A percentile compares a stretch with the other conserved stretches of the same genome.
Conservation (phyloP, 1,140 invertebrate genomes). For the Zaprionus nigranus region DNA sequence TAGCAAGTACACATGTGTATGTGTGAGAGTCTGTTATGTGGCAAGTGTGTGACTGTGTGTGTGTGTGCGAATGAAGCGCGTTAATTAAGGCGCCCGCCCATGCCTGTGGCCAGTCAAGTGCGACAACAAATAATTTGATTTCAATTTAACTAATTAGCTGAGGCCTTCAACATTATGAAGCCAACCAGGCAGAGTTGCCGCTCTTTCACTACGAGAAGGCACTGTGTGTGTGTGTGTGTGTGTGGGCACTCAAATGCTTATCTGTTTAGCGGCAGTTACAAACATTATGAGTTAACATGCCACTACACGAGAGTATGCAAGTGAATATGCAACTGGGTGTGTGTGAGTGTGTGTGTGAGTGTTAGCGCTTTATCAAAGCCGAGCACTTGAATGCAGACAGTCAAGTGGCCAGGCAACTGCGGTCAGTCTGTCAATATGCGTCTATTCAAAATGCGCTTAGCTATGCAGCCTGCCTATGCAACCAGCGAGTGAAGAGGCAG, state of each 20-base stretch:
- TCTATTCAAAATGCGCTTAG: conserved; percentile 69
- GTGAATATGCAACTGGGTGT: background rate
- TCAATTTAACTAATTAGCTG: conserved; percentile 84
- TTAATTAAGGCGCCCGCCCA: conserved; percentile 78
- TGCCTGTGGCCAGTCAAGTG: conserved; percentile 81
- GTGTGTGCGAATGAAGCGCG: conserved; percentile 54
- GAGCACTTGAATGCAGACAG: conserved; percentile 71
- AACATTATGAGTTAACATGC: conserved; percentile 38
- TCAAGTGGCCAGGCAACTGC: conserved; percentile 69
- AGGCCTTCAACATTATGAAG: conserved; percentile 71
- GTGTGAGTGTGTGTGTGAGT: conserved; percentile 26
- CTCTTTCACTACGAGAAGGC: conserved; percentile 13
- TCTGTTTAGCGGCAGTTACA: conserved; percentile 72
- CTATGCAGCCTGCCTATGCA: conserved; percentile 50
- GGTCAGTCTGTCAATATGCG: conserved; percentile 71
- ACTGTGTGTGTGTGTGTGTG: conserved; percentile 17
- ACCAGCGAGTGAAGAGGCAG: background rate
- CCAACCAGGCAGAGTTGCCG: conserved; percentile 31
- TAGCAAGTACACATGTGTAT: conserved; percentile 23
- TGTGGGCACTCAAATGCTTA: conserved; percentile 66
- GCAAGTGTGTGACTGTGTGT: conserved; percentile 11
- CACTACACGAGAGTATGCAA: conserved; percentile 15
- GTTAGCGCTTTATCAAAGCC: conserved; percentile 61
- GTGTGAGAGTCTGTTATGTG: background rate
- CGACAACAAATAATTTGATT: conserved; percentile 84